Base-by-base conservation (phyloP, 2,888 invertebrate genomes). In the Orthosia cruda region DNA sequence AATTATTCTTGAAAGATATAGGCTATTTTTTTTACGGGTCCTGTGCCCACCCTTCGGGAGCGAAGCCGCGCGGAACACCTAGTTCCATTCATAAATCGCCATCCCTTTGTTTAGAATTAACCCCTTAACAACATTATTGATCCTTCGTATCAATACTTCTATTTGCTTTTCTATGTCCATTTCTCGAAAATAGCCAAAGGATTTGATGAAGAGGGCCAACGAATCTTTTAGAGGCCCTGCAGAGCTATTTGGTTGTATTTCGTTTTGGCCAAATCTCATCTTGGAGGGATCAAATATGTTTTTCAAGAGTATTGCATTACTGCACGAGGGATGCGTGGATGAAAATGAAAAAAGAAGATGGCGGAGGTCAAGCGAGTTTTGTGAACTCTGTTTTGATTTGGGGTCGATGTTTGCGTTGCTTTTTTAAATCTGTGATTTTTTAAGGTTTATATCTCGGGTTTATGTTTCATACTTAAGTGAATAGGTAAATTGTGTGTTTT, bases 261-360 rank as follows among this genome's bases (percentile, higher is more conserved):
- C 67, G 67, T 77, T 82, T 80, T 76, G 71, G 67, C 59, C 59
- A 66, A 86, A 86, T 32, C 82, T 86, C 83, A 83, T 86, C 67
- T 79, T 62, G 65, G 47, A 74, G 74, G 84, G 86, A 86, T 86
- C 86, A 86, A 84, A 72, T 75, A 76, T 74, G 71, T 77, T 84
- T 77, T 81, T 71, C 66, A 69, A 69, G 49, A 47, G 52, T 75
- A 78, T 77, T 84, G 78, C 77, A 80, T 73, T 80, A 75, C 69
- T 77, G 78, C 79, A 76, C 63, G 59, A 45, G 64, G 45, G 55
- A 58, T 55, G 75, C 40, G 65, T 40, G 11, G 23, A 74, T 54
- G 63, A 71, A 77, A 71, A 73, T 71, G 62, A 68, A 75, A 74
- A 81, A 62, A 54, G 59, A 77, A 62, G 57, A 83, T 80, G 68